phyloP scores from a whole-genome alignment of 2,888 invertebrate species.

The Drosophila dives region DNA sequence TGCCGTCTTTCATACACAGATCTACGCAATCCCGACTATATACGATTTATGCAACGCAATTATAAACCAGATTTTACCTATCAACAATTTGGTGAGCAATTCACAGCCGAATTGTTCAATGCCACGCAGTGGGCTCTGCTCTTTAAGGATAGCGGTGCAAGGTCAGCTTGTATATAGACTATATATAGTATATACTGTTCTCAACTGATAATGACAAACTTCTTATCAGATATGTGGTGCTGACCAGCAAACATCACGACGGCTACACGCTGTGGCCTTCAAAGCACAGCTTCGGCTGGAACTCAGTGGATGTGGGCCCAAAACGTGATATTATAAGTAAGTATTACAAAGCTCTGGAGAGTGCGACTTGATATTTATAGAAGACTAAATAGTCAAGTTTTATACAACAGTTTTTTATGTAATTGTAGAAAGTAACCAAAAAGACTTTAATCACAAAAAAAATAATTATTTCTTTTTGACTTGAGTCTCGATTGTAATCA shows the following conservation, averaged over 20 bases:
- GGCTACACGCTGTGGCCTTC: slow-evolving; percentile 95
- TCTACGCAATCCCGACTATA: slow-evolving; percentile 84
- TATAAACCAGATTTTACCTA: slow-evolving; percentile 95
- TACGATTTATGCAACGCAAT: slow-evolving; percentile 91
- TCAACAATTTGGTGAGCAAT: slow-evolving; percentile 95
- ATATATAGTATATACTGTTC: background rate
- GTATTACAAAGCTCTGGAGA: slow-evolving; percentile 86
- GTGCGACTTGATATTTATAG: background rate
- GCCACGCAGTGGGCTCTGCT: slow-evolving; percentile 93
- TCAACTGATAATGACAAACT: background rate
- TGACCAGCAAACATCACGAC: slow-evolving; percentile 96
- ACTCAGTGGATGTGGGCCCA: slow-evolving; percentile 91
- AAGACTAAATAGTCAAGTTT: background rate
- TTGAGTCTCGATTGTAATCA: background rate
- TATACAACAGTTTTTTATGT: fast-evolving
- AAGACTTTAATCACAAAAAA: background rate
- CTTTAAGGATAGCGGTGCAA: slow-evolving; percentile 94
- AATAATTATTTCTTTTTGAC: background rate
- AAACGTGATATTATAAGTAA: slow-evolving; percentile 90
- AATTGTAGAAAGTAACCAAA: background rate
- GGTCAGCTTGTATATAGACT: slow-evolving; percentile 85
- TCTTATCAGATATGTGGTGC: slow-evolving; percentile 89
- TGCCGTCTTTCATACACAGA: slow-evolving; percentile 60
- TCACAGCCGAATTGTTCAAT: slow-evolving; percentile 95
- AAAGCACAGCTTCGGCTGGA: slow-evolving; percentile 93